Conservation (phyloP, 2,888 invertebrate species). For the Abscondita cerata region DNA sequence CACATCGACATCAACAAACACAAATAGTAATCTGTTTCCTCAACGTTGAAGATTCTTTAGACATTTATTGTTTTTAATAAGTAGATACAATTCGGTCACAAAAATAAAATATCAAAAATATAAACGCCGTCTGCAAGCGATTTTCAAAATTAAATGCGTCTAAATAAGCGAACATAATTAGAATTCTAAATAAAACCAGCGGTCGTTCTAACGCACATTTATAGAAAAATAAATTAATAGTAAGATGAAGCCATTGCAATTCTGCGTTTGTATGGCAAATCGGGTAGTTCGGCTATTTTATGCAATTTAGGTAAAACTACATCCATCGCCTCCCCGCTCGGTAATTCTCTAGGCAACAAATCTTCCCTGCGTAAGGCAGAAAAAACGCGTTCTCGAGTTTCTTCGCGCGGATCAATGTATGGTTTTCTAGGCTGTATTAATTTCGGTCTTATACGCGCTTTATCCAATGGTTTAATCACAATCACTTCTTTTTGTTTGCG, state of each 20-base stretch:
- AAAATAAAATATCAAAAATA: background rate
- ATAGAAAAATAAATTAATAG: conserved; percentile 11
- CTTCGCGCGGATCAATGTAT: conserved; percentile 72
- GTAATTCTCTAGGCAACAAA: conserved; percentile 55
- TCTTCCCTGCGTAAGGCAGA: conserved; percentile 66
- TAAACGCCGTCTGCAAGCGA: background rate
- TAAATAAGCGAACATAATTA: too few relatives aligned
- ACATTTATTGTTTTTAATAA: conserved; percentile 12
- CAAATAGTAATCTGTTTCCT: conserved; percentile 37
- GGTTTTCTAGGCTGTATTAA: conserved; percentile 68
- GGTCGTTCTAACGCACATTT: too few relatives aligned
- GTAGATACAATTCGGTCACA: background rate
- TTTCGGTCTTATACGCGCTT: conserved; percentile 69
- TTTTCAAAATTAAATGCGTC: background rate
- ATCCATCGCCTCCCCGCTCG: conserved; percentile 66
- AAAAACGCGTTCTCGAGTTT: conserved; percentile 69
- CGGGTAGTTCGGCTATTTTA: conserved; percentile 59
- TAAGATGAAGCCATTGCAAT: conserved; percentile 59
- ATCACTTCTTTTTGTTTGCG: conserved; percentile 49
- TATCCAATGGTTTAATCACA: conserved; percentile 64
- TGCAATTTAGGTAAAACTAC: conserved; percentile 69
- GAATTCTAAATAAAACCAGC: too few relatives aligned
- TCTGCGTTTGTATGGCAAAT: conserved; percentile 59
- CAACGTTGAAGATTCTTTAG: conserved; percentile 6
- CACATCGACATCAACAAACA: conserved; percentile 45